Conservation (phyloP, 2,797 vertebrate species). For the Halcyon smyrnensis region DNA sequence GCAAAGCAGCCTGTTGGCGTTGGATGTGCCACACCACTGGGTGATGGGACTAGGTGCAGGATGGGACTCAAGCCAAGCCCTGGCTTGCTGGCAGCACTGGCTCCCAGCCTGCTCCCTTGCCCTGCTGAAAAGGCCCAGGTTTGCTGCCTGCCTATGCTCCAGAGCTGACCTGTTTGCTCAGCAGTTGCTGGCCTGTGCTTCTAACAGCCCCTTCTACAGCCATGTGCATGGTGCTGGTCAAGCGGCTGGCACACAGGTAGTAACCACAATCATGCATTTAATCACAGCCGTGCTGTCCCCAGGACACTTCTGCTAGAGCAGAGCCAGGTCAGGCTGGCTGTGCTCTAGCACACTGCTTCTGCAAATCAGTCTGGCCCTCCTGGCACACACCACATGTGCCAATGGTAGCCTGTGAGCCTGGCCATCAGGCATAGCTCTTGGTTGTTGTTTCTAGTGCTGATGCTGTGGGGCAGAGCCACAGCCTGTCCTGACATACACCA, state of each 20-base stretch:
- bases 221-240: accelerated
- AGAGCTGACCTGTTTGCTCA: background rate
- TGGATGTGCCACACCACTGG: background rate
- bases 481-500: background rate
- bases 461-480: background rate
- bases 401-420: accelerated
- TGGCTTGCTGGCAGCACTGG: background rate
- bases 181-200: background rate
- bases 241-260: background rate
- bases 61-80: no score
- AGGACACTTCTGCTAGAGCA: background rate
- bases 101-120: background rate
- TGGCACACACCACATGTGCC: background rate
- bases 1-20: accelerated
- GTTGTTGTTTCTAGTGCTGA: background rate
- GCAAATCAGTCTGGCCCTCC: background rate
- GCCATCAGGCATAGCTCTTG: accelerated
- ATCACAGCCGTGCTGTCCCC: background rate
- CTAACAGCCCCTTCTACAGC: background rate
- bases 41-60: background rate
- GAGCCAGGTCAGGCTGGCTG: background rate
- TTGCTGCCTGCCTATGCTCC: background rate
- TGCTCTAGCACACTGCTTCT: background rate
- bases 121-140: background rate
- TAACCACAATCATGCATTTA: accelerated